These are phyloP conservation scores for Ancistrus triradiatus DNA, from an alignment of 2,113 vertebrate genomes.

Conservation along the genomic window DNA sequence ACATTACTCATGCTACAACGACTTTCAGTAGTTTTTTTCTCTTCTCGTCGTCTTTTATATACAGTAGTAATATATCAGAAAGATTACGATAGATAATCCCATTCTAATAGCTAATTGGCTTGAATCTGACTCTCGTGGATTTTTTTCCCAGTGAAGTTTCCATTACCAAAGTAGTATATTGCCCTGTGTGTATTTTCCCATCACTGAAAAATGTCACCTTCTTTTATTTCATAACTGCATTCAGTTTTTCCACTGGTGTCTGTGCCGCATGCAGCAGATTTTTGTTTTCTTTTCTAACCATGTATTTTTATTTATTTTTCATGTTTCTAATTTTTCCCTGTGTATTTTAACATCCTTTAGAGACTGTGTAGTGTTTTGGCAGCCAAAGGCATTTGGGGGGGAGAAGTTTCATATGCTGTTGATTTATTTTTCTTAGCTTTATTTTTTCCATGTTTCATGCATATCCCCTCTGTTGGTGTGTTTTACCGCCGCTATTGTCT, in stretches of 20 bases:
- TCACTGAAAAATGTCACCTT: constrained; percentile 32
- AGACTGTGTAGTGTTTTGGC: constrained; percentile 30
- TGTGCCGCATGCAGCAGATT: neutral
- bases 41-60: too few relatives aligned
- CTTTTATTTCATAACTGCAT: constrained; percentile 15
- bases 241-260: constrained; percentile 13
- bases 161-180: constrained; percentile 8
- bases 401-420: constrained; percentile 24
- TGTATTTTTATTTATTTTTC: constrained; percentile 34
- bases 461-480: constrained; percentile 3
- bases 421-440: constrained; percentile 22
- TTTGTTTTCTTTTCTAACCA: constrained; percentile 31
- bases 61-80: too few relatives aligned
- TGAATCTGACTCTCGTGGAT: neutral
- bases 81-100: neutral
- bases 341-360: constrained; percentile 31
- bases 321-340: constrained; percentile 17
- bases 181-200: constrained; percentile 17
- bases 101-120: neutral
- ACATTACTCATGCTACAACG: too few relatives aligned
- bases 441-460: constrained; percentile 24
- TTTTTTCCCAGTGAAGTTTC: neutral
- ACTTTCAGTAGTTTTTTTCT: too few relatives aligned
- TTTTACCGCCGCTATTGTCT: constrained; percentile 28
- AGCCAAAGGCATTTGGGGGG: constrained; percentile 24